Conservation (phyloP, 2,797 vertebrate genomes). For the Morus bassanus region DNA sequence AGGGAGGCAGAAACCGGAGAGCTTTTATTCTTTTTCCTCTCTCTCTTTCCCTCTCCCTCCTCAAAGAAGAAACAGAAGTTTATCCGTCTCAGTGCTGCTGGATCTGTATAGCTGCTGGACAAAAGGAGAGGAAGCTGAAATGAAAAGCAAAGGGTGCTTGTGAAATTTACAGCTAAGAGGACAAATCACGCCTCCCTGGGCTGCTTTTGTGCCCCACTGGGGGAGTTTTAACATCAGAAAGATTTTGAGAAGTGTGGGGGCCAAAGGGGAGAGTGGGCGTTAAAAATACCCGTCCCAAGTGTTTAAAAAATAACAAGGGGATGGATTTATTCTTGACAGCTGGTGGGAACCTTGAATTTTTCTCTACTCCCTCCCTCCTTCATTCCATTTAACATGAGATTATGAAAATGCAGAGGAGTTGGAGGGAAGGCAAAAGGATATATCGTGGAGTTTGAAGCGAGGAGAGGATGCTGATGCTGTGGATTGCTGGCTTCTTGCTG, state of each 20-base stretch:
- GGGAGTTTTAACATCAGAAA: conserved; percentile 57
- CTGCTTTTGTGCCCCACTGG: conserved; percentile 15
- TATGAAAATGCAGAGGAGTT: conserved; percentile 77
- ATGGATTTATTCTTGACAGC: conserved; percentile 74
- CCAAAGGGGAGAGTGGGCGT: conserved; percentile 28
- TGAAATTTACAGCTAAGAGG: conserved; percentile 43
- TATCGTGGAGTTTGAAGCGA: conserved; percentile 70
- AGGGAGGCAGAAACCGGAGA: not conserved
- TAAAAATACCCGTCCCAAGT: conserved; percentile 43
- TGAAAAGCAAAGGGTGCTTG: conserved; percentile 47
- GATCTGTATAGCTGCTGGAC: conserved; percentile 27
- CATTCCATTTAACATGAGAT: conserved; percentile 69
- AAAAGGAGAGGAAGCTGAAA: conserved; percentile 49
- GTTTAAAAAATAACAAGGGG: conserved; percentile 37
- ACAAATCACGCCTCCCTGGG: conserved; percentile 26
- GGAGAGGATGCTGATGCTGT: conserved; percentile 57
- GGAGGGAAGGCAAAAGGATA: conserved; percentile 63
- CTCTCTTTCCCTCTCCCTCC: not conserved
- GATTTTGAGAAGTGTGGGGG: not conserved
- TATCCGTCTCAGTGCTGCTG: not conserved
- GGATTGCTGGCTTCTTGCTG: conserved; percentile 66
- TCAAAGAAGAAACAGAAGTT: conserved; percentile 64
- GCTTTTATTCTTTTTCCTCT: not conserved
- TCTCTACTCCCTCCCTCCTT: conserved; percentile 43
- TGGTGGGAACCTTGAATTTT: conserved; percentile 71